These are phyloP conservation scores for Cossypha dichroa DNA, from an alignment of 2,797 vertebrate species.

Conservation along the genomic window DNA sequence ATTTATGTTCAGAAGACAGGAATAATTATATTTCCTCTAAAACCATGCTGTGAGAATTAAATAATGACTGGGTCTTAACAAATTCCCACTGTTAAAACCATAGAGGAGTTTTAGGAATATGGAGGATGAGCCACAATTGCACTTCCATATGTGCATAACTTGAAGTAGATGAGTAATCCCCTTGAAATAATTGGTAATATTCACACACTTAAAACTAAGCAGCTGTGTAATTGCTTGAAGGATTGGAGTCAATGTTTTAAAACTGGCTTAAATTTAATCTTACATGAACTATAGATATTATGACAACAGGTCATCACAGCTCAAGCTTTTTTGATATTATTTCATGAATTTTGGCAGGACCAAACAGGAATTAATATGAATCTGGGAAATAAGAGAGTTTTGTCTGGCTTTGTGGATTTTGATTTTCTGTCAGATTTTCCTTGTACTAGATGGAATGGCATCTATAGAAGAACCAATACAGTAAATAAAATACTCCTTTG, in stretches of 20 bases:
- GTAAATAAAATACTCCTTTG: background rate
- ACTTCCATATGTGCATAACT: slow-evolving; percentile 3
- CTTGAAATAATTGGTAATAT: slow-evolving; percentile 31
- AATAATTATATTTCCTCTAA: slow-evolving; percentile 5
- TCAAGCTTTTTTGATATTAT: background rate
- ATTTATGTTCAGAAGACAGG: background rate
- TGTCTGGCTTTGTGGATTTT: background rate
- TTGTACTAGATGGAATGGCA: background rate
- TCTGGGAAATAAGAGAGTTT: background rate
- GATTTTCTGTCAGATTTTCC: background rate
- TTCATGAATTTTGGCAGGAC: background rate
- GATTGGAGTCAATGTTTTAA: background rate
- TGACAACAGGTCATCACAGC: background rate
- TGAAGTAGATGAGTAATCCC: slow-evolving; percentile 2
- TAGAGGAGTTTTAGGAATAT: background rate
- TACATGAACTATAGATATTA: background rate
- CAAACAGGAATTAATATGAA: background rate
- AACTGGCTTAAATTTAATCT: background rate
- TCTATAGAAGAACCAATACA: background rate
- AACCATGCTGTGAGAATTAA: slow-evolving; percentile 25
- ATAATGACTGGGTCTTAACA: background rate
- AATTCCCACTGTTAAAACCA: background rate
- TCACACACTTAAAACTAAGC: slow-evolving; percentile 17
- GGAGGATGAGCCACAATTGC: background rate
- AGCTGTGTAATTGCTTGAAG: slow-evolving; percentile 15